phyloP scores from a whole-genome alignment of 2,113 vertebrate genomes.

The Tyrannus savana region DNA sequence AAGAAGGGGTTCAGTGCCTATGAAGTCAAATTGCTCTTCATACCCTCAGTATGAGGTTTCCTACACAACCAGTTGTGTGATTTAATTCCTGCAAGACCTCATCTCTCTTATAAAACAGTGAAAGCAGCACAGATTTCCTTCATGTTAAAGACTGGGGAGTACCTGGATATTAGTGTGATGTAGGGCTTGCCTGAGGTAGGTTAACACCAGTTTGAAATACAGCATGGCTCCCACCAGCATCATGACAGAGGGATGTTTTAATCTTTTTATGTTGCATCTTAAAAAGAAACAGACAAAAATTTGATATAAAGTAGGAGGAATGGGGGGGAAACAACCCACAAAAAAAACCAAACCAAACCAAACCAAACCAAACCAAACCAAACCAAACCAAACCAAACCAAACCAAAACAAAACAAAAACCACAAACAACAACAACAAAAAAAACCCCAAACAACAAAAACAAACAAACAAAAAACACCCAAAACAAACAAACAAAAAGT shows the following conservation, averaged over 20 bases:
- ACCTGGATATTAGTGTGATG: not conserved
- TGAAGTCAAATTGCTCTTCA: not conserved
- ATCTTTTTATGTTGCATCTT: not conserved
- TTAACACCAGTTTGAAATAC: not conserved
- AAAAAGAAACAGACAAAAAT: not conserved
- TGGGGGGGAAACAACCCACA: too few species aligned
- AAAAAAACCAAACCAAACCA: not conserved
- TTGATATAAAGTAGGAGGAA: not conserved
- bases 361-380: not conserved
- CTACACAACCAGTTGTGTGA: accelerated
- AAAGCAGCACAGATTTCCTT: not conserved
- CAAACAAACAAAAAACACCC: not conserved
- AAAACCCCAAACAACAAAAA: too few species aligned
- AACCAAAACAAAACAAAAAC: not conserved
- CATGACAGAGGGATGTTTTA: not conserved
- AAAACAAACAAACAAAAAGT: not conserved
- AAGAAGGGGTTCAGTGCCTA: not conserved
- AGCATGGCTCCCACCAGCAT: not conserved
- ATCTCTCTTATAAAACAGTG: not conserved
- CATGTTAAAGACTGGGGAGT: not conserved
- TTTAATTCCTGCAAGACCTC: not conserved
- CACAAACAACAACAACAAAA: too few species aligned
- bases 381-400: not conserved
- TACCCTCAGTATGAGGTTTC: not conserved
- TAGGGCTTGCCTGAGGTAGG: not conserved